phyloP scores from a whole-genome alignment of 2,888 invertebrate species.

The Rhamphomyia laevipes region DNA sequence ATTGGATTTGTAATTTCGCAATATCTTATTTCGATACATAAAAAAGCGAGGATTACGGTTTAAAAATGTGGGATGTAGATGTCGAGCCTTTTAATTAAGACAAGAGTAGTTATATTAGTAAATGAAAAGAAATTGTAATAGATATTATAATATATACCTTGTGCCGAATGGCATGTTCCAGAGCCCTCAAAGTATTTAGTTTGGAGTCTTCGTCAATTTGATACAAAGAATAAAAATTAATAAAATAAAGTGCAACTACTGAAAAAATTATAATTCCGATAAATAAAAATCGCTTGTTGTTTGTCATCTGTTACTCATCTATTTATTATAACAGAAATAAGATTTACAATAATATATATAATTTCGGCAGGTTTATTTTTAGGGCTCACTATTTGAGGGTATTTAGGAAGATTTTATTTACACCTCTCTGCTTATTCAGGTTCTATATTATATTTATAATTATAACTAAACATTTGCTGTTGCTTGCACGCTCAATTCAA shows the following conservation, averaged over 20 bases:
- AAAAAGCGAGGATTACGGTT: constrained; percentile 37
- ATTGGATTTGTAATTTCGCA: constrained; percentile 31
- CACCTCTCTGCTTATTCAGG: too few relatives aligned
- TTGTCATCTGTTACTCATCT: constrained; percentile 16
- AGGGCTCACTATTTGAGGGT: not conserved
- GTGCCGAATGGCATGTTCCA: constrained; percentile 32
- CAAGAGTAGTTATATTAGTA: too few relatives aligned
- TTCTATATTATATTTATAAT: too few relatives aligned
- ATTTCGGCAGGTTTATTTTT: not conserved
- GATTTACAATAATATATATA: not conserved
- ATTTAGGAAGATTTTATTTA: too few relatives aligned
- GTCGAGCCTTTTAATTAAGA: constrained; percentile 20
- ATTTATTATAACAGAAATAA: not conserved
- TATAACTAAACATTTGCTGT: too few relatives aligned
- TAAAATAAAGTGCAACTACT: constrained; percentile 15
- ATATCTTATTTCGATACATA: constrained; percentile 33
- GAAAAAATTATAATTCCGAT: constrained; percentile 14
- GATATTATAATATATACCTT: constrained; percentile 15
- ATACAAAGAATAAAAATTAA: constrained; percentile 37
- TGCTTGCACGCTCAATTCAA: too few relatives aligned
- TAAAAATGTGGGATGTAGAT: constrained; percentile 33
- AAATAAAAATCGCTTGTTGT: constrained; percentile 15
- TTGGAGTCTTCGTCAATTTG: constrained; percentile 34
- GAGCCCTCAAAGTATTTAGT: constrained; percentile 37
- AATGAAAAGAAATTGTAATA: too few relatives aligned